These are phyloP conservation scores for Lates calcarifer DNA, from an alignment of 2,113 vertebrate species.

Conservation along the genomic window DNA sequence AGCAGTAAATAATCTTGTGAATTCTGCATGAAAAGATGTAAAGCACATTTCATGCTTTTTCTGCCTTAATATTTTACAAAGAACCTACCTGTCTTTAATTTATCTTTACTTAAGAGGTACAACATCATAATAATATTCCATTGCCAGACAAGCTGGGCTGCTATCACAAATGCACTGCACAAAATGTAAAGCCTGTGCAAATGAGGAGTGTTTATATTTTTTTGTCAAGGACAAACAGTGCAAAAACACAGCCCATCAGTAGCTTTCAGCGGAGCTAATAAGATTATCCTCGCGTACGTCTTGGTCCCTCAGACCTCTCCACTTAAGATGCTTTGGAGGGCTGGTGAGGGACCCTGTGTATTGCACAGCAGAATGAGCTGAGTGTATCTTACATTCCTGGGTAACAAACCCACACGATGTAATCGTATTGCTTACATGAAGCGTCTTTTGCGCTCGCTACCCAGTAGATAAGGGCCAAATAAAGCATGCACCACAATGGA, in stretches of 20 bases:
- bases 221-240: conserved; percentile 82
- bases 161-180: not conserved
- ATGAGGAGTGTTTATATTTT: conserved; percentile 60
- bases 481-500: conserved; percentile 78
- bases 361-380: conserved; percentile 74
- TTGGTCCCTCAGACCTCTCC: conserved; percentile 81
- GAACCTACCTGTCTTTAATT: not conserved
- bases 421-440: conserved; percentile 86
- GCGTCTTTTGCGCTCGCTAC: conserved; percentile 78
- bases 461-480: conserved; percentile 80
- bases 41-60: not conserved
- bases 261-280: conserved; percentile 81
- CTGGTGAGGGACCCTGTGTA: conserved; percentile 75
- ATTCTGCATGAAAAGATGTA: not conserved
- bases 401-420: conserved; percentile 87
- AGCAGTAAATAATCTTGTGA: not conserved
- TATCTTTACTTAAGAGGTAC: not conserved
- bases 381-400: conserved; percentile 82
- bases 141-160: not conserved
- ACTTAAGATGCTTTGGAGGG: conserved; percentile 81
- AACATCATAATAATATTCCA: not conserved
- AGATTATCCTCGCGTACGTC: conserved; percentile 82
- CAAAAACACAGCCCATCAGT: conserved; percentile 67
- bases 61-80: not conserved
- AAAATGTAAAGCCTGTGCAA: conserved; percentile 14